Conservation (phyloP, 2,888 invertebrate genomes). For the Pollenia angustigena region DNA sequence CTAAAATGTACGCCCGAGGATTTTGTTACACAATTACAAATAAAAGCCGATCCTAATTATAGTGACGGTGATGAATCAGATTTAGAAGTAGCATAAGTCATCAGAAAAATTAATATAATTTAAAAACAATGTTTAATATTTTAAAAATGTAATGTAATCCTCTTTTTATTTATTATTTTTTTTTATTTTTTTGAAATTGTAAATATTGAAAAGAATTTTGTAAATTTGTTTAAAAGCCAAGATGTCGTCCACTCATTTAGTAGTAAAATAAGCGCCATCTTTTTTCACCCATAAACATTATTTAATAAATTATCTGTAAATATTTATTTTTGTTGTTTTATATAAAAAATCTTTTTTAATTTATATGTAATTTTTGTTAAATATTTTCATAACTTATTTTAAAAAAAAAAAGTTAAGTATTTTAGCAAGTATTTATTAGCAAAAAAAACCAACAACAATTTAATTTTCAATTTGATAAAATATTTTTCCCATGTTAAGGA, state of each 20-base stretch:
- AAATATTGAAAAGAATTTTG: conserved; percentile 21
- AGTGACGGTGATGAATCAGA: conserved; percentile 90
- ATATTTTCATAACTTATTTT: conserved; percentile 57
- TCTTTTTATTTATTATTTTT: background rate
- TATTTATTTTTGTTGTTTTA: conserved; percentile 73
- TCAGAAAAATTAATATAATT: background rate
- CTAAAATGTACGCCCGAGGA: conserved; percentile 82
- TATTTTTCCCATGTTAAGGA: background rate
- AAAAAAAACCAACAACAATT: conserved; percentile 42
- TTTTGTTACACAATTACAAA: conserved; percentile 81
- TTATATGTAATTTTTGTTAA: conserved; percentile 60
- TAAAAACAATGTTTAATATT: background rate
- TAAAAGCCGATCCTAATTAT: conserved; percentile 84
- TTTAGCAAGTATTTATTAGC: conserved; percentile 18
- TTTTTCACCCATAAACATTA: background rate
- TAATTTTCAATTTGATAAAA: conserved; percentile 41
- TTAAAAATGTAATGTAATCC: background rate
- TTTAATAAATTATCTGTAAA: conserved; percentile 68
- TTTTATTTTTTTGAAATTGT: background rate
- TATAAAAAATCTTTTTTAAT: conserved; percentile 31
- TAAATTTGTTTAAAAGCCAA: conserved; percentile 45
- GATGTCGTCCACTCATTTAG: background rate
- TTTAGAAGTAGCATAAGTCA: conserved; percentile 90
- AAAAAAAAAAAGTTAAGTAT: conserved; percentile 13
- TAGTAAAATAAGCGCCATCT: background rate